These are phyloP conservation scores for Eidolon helvum DNA, from an alignment of 2,113 vertebrate species.

Conservation along the genomic window DNA sequence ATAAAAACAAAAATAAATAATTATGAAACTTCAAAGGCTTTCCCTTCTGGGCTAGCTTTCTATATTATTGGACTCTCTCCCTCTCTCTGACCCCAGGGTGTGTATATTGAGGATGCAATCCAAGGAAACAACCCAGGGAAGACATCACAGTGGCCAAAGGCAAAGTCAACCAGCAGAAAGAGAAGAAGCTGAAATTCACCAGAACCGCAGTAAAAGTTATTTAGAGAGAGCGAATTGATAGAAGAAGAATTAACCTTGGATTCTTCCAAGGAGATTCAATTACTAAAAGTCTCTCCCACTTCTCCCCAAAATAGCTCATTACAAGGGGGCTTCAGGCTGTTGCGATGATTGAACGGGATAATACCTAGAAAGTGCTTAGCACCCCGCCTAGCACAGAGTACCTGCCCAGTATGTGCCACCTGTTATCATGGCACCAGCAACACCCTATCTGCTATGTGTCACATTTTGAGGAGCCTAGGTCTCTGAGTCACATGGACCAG, in stretches of 20 bases:
- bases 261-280: not conserved
- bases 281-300: not conserved
- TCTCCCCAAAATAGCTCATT: not conserved
- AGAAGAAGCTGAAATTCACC: not conserved
- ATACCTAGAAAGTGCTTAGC: not conserved
- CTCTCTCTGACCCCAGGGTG: not conserved
- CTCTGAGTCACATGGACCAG: not conserved
- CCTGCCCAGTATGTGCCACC: not conserved
- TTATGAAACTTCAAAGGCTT: not conserved
- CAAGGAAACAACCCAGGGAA: not conserved
- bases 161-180: not conserved
- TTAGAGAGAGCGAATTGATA: not conserved
- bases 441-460: rapidly evolving
- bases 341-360: not conserved
- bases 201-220: not conserved
- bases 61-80: not conserved
- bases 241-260: not conserved
- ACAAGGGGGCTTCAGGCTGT: not conserved
- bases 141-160: not conserved
- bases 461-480: not conserved
- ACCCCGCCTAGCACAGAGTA: not conserved
- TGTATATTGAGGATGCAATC: not conserved
- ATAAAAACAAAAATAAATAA: not conserved
- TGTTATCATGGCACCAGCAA: rapidly evolving
- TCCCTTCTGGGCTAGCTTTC: not conserved